These are phyloP conservation scores for Empidonax alnorum DNA, from an alignment of 2,113 vertebrate species.

Conservation along the genomic window DNA sequence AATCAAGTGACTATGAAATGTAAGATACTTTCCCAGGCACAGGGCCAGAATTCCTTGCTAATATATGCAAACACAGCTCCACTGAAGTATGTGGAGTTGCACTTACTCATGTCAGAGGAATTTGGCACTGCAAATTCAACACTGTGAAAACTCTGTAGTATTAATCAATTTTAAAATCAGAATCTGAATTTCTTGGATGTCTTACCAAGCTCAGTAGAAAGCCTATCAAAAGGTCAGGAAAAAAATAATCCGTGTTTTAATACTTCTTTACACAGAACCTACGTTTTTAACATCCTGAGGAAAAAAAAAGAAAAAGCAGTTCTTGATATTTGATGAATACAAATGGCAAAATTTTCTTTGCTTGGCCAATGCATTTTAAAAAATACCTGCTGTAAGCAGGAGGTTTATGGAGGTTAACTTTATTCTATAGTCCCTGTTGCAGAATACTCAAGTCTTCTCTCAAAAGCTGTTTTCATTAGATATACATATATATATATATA, in stretches of 20 bases:
- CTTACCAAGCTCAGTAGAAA: neutral
- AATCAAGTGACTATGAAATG: conserved; percentile 69
- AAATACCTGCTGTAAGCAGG: neutral
- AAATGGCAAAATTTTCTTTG: neutral
- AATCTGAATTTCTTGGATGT: neutral
- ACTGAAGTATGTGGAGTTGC: neutral
- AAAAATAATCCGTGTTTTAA: neutral
- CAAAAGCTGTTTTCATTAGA: neutral
- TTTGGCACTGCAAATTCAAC: neutral
- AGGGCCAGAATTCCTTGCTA: neutral
- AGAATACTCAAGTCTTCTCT: neutral
- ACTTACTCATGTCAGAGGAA: neutral
- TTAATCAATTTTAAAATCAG: neutral
- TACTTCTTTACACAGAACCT: neutral
- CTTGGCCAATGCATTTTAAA: neutral
- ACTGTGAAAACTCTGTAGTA: neutral
- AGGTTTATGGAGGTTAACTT: neutral
- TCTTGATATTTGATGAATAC: neutral
- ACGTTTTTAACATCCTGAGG: neutral
- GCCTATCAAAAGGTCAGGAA: neutral
- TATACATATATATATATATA: neutral
- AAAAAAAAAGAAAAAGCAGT: neutral
- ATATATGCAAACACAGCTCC: conserved; percentile 9
- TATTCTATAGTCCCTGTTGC: neutral
- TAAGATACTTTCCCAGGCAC: conserved; percentile 40